phyloP scores from a whole-genome alignment of 2,113 vertebrate species.

The Ginglymostoma cirratum region DNA sequence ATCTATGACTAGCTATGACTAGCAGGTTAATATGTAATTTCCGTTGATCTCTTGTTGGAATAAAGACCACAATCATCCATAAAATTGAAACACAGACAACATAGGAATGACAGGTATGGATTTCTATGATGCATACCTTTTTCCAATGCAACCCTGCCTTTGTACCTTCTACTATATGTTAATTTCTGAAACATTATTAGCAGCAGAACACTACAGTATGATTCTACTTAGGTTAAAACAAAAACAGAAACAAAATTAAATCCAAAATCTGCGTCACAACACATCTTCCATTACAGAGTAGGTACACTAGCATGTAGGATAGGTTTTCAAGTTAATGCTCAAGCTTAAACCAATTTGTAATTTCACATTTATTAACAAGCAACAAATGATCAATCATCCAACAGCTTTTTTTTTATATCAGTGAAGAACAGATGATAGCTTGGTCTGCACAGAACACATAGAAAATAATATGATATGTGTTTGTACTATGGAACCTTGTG shows the following conservation, averaged over 20 bases:
- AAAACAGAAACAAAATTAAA: background rate
- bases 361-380: slow-evolving; percentile 12
- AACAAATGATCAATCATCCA: slow-evolving; percentile 15
- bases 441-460: background rate
- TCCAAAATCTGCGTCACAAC: background rate
- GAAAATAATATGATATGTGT: background rate
- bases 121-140: background rate
- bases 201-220: background rate
- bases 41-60: background rate
- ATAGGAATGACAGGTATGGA: background rate
- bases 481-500: background rate
- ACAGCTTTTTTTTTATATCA: background rate
- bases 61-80: background rate
- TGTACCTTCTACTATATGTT: background rate
- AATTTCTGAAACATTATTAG: slow-evolving; percentile 16
- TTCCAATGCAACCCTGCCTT: background rate
- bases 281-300: background rate
- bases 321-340: background rate
- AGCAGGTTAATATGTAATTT: background rate
- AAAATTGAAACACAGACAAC: background rate
- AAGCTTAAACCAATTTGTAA: slow-evolving; percentile 28
- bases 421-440: background rate
- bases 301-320: background rate
- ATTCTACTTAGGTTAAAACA: background rate
- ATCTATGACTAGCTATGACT: background rate